Base-by-base conservation (phyloP, 2,797 vertebrate species). In the Periophthalmus magnuspinnatus region DNA sequence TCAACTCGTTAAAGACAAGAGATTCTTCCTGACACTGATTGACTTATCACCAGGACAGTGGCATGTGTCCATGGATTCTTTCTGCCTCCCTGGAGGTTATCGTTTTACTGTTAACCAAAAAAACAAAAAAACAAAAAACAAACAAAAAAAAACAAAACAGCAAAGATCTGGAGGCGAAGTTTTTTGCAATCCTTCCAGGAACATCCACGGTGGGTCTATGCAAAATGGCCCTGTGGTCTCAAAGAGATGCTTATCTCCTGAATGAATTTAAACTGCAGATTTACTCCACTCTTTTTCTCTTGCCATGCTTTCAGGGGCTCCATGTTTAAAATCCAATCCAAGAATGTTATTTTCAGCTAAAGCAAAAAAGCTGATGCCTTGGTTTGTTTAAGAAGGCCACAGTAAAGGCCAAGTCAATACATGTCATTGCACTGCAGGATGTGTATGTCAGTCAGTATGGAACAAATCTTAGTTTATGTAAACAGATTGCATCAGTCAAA, bases 101-200 rank as follows among this genome's bases (percentile, higher is more conserved):
- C 75, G 54, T 70, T 77, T 81, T 74, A 77, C 79, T 74, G 75
- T 77, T 79, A 71, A 85, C 69, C 74, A 68, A 70, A 78, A 73
- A 76, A 70, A 67, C 67, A 82, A n/a, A n/a, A n/a, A n/a, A n/a
- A n/a, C n/a, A n/a, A n/a, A n/a, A n/a, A n/a, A n/a, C n/a, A n/a
- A n/a, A n/a, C 74, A 68, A 70, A 78, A 73, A 76, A 70, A 67
- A 67, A 82, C n/a, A n/a, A n/a, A n/a, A n/a, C n/a, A n/a, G n/a
- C n/a, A n/a, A 82, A 72, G 36, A 54, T 60, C 67, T 65, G 5
- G 0, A 65, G 45, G 24, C 61, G 13, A 59, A 19, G 60, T 54
- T 32, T n/a, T 81, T 79, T 78, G 76, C 47, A 84, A 77, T 32
- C 38, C 61, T 63, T 68, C 63, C 59, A 32, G 11, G 74, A 81